A percentile compares a stretch with the other conserved stretches of the same genome.
phyloP scores from a whole-genome alignment of 1,140 invertebrate species.

The Apis florea region DNA sequence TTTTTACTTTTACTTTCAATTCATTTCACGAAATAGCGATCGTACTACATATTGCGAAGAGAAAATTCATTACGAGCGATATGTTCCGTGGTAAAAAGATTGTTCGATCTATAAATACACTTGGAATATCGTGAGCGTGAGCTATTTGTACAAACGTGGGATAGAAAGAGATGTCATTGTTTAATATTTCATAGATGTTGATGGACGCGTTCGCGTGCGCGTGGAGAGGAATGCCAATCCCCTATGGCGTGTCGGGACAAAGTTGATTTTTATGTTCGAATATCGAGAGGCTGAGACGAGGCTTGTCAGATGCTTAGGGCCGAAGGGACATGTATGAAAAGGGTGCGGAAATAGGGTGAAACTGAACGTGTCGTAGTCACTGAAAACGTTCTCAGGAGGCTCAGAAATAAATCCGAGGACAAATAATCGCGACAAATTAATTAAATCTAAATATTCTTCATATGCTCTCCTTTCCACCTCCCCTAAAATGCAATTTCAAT shows the following conservation, averaged over 20 bases:
- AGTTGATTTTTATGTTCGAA: constrained; percentile 81
- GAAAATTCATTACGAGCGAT: not conserved
- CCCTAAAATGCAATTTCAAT: too few species aligned
- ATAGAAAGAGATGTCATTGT: constrained; percentile 5
- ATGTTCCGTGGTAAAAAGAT: not conserved
- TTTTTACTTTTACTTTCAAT: not conserved
- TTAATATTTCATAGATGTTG: constrained; percentile 43
- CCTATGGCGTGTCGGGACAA: constrained; percentile 74
- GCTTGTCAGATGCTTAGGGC: constrained; percentile 71
- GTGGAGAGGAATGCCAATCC: constrained; percentile 49
- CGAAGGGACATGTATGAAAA: constrained; percentile 73
- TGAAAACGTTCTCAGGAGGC: constrained; percentile 58
- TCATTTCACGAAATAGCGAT: not conserved
- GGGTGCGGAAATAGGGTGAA: constrained; percentile 69
- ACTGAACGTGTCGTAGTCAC: constrained; percentile 45
- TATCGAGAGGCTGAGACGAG: constrained; percentile 76
- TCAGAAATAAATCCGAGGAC: constrained; percentile 43
- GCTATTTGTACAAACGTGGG: constrained; percentile 6
- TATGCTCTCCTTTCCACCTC: not conserved
- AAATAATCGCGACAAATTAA: constrained; percentile 25
- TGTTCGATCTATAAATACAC: not conserved
- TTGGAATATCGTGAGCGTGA: not conserved
- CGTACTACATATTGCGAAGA: too few species aligned
- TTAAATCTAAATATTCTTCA: not conserved
- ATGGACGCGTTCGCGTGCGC: constrained; percentile 17